Conservation (phyloP, 2,113 vertebrate genomes). For the Phyllostomus hastatus region DNA sequence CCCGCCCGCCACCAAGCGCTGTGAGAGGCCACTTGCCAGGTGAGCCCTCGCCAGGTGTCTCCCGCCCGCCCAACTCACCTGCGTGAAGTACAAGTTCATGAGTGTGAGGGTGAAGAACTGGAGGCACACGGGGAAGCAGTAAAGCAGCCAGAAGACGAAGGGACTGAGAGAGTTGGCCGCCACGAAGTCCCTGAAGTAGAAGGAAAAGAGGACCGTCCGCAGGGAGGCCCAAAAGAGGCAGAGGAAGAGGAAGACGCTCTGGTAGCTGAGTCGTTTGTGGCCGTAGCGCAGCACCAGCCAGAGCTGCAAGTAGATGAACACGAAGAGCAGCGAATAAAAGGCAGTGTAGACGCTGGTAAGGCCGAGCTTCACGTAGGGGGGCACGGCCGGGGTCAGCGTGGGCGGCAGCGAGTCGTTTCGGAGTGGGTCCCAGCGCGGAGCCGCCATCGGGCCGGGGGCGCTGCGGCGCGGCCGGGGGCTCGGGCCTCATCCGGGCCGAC, state of each 20-base stretch:
- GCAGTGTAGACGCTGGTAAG: conserved; percentile 93
- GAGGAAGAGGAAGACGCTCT: conserved; percentile 97
- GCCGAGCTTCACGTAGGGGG: conserved; percentile 91
- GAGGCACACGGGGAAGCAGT: conserved; percentile 97
- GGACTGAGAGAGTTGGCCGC: conserved; percentile 92
- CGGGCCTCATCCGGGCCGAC: conserved; percentile 36
- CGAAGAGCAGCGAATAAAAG: conserved; percentile 95
- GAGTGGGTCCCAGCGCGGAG: conserved; percentile 78
- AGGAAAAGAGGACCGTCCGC: conserved; percentile 95
- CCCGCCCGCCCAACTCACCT: conserved; percentile 82
- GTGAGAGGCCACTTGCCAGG: background rate
- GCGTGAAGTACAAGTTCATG: conserved; percentile 97
- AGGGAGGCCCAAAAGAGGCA: conserved; percentile 97
- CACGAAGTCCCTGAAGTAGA: conserved; percentile 96
- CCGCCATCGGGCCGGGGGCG: conserved; percentile 74
- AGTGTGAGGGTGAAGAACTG: conserved; percentile 98
- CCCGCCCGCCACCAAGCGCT: background rate
- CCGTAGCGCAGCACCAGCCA: conserved; percentile 95
- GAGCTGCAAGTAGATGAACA: conserved; percentile 94
- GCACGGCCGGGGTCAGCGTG: conserved; percentile 92
- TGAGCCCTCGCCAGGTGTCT: background rate
- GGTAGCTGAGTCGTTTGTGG: conserved; percentile 97
- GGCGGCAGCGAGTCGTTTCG: conserved; percentile 87
- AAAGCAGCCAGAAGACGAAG: conserved; percentile 97
- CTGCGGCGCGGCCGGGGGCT: background rate